Evolutionary conservation across 2,113 vertebrate genomes (phyloP).

Genomic region (Hippocampus comes): DNA sequence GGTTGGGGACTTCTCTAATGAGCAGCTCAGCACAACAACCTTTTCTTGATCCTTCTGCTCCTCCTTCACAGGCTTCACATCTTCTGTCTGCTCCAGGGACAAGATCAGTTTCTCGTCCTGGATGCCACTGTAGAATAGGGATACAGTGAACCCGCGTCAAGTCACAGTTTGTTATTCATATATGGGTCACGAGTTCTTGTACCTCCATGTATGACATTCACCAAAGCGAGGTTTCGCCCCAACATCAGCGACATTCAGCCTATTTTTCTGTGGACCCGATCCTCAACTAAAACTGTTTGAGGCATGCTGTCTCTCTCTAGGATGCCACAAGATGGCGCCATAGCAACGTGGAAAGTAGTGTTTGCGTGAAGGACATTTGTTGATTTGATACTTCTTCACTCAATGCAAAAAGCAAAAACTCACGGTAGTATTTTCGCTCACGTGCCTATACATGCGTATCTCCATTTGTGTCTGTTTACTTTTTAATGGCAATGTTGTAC

Average conservation of each 20-base stretch:
- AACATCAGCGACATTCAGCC: no score
- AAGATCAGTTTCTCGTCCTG: conserved; percentile 88
- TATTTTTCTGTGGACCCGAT: no score
- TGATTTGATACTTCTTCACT: not conserved
- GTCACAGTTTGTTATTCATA: no score
- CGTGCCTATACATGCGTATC: no score
- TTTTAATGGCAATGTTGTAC: no score
- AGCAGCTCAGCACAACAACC: conserved; percentile 38
- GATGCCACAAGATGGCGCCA: not conserved
- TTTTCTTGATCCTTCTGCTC: conserved; percentile 65
- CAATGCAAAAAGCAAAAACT: no score
- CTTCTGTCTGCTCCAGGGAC: conserved; percentile 90
- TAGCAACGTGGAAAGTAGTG: not conserved
- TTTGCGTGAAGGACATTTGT: not conserved
- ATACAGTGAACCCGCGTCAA: not conserved
- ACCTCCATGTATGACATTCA: no score
- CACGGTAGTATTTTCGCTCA: no score
- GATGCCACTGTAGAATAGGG: conserved; percentile 79
- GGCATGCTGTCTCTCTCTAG: not conserved
- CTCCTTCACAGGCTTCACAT: conserved; percentile 66
- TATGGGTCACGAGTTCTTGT: no score
- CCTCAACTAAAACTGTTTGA: not conserved
- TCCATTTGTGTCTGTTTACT: no score
- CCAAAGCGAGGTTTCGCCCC: no score
- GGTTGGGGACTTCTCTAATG: conserved; percentile 4